Evolutionary conservation across 2,113 vertebrate species (phyloP).

Genomic region (Rhinolophus ferrumequinum): DNA sequence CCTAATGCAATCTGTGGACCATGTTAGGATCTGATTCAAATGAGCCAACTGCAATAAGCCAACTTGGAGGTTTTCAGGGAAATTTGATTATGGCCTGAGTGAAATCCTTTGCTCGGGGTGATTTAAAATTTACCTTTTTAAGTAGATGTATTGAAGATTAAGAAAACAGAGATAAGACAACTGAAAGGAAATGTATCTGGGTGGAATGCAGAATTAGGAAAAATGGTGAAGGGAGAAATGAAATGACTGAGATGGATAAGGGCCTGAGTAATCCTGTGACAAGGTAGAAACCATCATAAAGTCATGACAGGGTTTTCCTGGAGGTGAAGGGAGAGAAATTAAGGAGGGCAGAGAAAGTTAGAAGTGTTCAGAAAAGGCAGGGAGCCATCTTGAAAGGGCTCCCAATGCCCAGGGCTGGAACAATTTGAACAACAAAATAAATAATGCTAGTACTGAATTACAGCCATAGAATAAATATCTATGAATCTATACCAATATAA

Average conservation of each 20-base stretch:
- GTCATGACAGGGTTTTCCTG: background rate
- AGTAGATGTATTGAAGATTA: background rate
- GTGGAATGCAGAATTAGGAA: background rate
- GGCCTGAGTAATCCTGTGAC: background rate
- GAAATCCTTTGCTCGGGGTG: background rate
- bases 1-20: background rate
- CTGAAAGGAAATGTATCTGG: background rate
- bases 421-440: background rate
- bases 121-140: background rate
- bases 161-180: background rate
- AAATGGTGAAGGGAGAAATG: background rate
- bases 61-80: background rate
- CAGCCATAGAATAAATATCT: background rate
- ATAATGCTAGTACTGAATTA: background rate
- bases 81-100: background rate
- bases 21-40: background rate
- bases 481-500: background rate
- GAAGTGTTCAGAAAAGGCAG: background rate
- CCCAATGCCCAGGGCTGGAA: background rate
- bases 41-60: background rate
- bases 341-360: background rate
- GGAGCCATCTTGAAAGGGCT: background rate
- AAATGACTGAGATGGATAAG: background rate
- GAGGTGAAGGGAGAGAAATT: background rate
- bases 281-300: background rate